Conservation (phyloP, 1,140 invertebrate genomes). For the Latrodectus geometricus region DNA sequence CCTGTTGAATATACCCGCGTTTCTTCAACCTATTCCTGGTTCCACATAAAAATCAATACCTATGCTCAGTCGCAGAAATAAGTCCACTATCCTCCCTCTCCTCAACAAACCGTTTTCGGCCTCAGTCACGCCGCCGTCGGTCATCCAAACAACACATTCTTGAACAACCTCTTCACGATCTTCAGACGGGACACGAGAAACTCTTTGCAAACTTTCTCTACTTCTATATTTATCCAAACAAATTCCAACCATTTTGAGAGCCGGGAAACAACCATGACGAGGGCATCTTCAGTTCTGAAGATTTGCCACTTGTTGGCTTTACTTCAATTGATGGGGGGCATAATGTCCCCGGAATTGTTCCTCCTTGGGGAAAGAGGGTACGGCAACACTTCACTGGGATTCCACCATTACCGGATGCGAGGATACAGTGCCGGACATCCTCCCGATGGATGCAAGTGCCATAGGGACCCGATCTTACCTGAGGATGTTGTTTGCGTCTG, state of each 20-base stretch:
- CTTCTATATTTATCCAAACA: neutral
- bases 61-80: neutral
- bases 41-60: neutral
- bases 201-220: neutral
- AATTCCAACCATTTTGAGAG: neutral
- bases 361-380: conserved; percentile 8
- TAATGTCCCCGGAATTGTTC: conserved; percentile 33
- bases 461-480: conserved; percentile 23
- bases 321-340: neutral
- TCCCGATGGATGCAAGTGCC: conserved; percentile 36
- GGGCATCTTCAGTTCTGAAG: neutral
- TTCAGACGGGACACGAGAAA: neutral
- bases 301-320: neutral
- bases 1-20: conserved; percentile 32
- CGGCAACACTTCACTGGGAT: conserved; percentile 29
- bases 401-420: conserved; percentile 32
- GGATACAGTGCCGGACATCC: conserved; percentile 25
- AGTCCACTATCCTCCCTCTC: neutral
- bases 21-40: neutral
- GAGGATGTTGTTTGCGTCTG: conserved; percentile 45
- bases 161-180: neutral
- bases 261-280: conserved; percentile 3
- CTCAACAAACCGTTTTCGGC: neutral
- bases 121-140: neutral
- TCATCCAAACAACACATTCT: neutral